Percentiles rank a stretch among this genome's conserved stretches.
Conservation (phyloP, 2,888 invertebrate genomes). For the Phanerotoma sp. region DNA sequence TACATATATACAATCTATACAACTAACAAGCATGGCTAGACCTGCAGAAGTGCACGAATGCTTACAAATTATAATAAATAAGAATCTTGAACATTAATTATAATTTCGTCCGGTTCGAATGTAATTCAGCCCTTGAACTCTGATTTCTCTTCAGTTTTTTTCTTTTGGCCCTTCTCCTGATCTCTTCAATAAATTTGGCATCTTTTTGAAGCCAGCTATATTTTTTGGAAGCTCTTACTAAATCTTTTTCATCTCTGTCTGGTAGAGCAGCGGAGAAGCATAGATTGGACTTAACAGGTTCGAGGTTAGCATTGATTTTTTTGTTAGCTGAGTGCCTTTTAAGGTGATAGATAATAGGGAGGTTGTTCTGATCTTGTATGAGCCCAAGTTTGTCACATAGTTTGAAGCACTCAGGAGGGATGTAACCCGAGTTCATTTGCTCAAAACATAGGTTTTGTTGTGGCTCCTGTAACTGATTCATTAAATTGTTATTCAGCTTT, state of each 20-base stretch:
- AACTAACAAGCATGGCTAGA: no score
- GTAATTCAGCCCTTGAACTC: no score
- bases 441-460: not conserved
- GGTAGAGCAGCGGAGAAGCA: not conserved
- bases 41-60: no score
- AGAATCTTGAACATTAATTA: no score
- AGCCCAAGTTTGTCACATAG: not conserved
- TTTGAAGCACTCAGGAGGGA: not conserved
- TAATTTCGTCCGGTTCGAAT: no score
- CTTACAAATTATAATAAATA: not conserved
- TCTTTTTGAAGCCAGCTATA: not conserved
- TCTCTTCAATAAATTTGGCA: not conserved
- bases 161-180: not conserved
- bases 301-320: not conserved
- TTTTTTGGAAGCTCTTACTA: not conserved
- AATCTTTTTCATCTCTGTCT: not conserved
- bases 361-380: not conserved
- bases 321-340: not conserved
- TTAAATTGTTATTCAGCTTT: not conserved
- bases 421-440: not conserved
- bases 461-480: not conserved
- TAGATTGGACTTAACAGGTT: not conserved
- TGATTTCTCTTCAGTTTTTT: not conserved
- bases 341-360: not conserved
- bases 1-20: no score